A percentile compares a stretch with the other conserved stretches of the same genome.
Evolutionary conservation across 2,113 vertebrate species (phyloP).

Genomic region (Meleagris gallopavo): DNA sequence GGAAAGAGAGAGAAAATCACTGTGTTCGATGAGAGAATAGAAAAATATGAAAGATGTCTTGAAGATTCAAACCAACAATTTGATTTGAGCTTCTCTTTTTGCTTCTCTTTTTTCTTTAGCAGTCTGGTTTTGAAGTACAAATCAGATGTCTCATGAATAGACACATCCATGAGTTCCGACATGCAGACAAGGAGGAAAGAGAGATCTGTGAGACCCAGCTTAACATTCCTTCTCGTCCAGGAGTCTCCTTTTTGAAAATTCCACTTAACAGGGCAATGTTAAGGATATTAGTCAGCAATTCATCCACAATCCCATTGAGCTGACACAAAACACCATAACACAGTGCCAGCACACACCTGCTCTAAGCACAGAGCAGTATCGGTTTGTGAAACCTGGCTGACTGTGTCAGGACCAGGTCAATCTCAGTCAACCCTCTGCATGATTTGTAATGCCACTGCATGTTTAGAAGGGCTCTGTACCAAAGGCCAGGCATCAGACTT

Average conservation of each 20-base stretch:
- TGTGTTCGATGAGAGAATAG: neutral
- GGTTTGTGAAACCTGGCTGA: neutral
- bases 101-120: neutral
- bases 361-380: neutral
- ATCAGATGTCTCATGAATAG: neutral
- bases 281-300: neutral
- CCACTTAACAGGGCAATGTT: neutral
- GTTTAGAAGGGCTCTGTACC: neutral
- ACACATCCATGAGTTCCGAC: neutral
- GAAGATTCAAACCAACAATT: neutral
- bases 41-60: neutral
- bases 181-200: neutral
- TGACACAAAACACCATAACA: neutral
- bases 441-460: rapidly evolving
- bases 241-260: neutral
- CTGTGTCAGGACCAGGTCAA: rapidly evolving
- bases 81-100: neutral
- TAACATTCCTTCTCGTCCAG: neutral
- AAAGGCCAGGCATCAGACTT: neutral
- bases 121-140: neutral
- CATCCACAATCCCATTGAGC: rapidly evolving
- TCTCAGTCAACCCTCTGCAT: neutral
- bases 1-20: neutral
- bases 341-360: rapidly evolving
- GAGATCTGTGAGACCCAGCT: neutral